Evolutionary conservation across 2,113 vertebrate genomes (phyloP).

Genomic region (Cercocebus atys): DNA sequence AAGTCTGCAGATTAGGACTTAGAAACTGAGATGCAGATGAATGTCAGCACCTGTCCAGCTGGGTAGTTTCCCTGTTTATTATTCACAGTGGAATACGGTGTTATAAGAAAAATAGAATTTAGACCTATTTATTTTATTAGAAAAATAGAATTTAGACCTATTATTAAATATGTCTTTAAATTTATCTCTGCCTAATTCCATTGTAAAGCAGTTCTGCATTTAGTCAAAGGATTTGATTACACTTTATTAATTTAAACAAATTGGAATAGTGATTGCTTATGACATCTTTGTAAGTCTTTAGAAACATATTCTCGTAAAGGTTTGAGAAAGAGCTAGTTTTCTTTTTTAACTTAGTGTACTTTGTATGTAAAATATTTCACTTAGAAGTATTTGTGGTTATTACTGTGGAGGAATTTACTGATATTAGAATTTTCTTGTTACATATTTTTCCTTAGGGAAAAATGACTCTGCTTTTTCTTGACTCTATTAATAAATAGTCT

Average conservation of each 20-base stretch:
- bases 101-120: background rate
- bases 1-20: background rate
- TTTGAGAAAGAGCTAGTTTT: background rate
- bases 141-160: background rate
- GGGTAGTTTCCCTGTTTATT: background rate
- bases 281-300: background rate
- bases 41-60: background rate
- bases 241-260: constrained; percentile 19
- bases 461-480: background rate
- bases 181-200: background rate
- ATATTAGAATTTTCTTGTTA: background rate
- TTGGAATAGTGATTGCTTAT: background rate
- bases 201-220: background rate
- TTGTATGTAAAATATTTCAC: constrained; percentile 40
- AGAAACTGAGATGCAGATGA: too few species aligned
- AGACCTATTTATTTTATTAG: background rate
- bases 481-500: too few species aligned
- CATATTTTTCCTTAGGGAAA: background rate
- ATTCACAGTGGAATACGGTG: background rate
- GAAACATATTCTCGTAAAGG: background rate
- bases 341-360: background rate
- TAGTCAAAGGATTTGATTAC: background rate
- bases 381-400: constrained; percentile 3
- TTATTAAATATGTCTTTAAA: background rate
- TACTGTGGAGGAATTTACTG: background rate